Evolutionary conservation across 2,113 vertebrate genomes (phyloP).

Genomic region (Bolborhynchus lineola): DNA sequence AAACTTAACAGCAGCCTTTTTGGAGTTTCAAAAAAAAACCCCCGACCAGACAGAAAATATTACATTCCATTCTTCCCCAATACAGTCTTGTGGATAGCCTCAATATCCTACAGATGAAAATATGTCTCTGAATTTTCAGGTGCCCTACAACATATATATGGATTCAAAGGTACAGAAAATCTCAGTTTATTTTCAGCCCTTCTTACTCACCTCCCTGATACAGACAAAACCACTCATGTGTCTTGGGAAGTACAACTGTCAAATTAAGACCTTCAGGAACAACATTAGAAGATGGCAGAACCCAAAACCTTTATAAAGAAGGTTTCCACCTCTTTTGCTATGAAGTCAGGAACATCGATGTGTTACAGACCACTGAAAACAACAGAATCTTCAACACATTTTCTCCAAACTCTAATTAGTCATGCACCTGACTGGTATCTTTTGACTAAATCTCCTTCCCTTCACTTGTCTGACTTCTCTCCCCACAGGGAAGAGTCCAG

Average conservation of each 20-base stretch:
- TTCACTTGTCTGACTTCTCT: background rate
- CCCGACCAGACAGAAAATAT: background rate
- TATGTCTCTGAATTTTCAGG: background rate
- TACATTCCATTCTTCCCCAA: background rate
- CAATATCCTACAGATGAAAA: background rate
- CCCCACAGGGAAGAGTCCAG: background rate
- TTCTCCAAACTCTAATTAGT: background rate
- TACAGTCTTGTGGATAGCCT: background rate
- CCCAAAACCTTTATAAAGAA: background rate
- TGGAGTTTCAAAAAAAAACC: background rate
- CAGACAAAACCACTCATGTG: background rate
- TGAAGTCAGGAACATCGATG: background rate
- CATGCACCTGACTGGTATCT: background rate
- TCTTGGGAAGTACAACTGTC: background rate
- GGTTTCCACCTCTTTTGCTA: background rate
- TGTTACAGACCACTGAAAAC: background rate
- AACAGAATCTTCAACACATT: background rate
- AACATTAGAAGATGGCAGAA: background rate
- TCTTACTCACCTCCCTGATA: background rate
- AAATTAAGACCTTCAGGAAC: background rate
- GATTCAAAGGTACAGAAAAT: background rate
- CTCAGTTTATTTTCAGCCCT: background rate
- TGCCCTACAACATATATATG: accelerated
- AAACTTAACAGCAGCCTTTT: background rate
- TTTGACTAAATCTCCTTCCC: background rate